Evolutionary conservation across 2,888 invertebrate species (phyloP), one percentile per base, ranked within the genome.

Genomic region (Prenolepis imparis): DNA sequence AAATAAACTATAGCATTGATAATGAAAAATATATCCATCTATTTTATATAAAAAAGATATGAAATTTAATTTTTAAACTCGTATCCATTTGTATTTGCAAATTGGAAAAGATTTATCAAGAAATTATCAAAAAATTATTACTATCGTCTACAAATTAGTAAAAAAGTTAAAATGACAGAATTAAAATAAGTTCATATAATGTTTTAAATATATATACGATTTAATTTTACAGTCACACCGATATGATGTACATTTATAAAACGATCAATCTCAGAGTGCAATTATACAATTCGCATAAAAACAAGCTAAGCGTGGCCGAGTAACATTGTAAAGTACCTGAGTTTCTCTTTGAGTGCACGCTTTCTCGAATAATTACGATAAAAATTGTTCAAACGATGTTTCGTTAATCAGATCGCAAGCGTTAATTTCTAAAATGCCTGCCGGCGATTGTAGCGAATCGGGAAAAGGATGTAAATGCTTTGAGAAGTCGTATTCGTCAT

Each of bases 321-420:
- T 21, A 44, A 68, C 15, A 55, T 28, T 66, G 21, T 5, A 9
- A n/a, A 18, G 41, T 15, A 44, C 32, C 18, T 8, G 18, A 59
- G 11, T 4, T 57, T 41, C 77, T 6, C 70, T 78, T 68, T 70
- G 55, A 57, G 8, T 11, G 36, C 21, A 21, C 9, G 4, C 28
- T 28, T 77, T 55, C 32, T 44, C 48, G 28, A 57, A 77, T 77
- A 67, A 78, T 44, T 78, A 57, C 3, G 21, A 78, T 78, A 78
- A 78, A 78, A 78, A 59, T 32, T 44, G 21, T 12, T 57, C 39
- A 44, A 78, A 32, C 32, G 15, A 32, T 44, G 24, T 70, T 67
- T 48, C 18, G 9, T 18, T 70, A 59, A 70, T 57, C 59, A 32
- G 41, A 59, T 64, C 6, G 18, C 24, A 32, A 78, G 67, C 70